Conservation (phyloP, 2,888 invertebrate genomes). For the Brachynemurus nebulosus region DNA sequence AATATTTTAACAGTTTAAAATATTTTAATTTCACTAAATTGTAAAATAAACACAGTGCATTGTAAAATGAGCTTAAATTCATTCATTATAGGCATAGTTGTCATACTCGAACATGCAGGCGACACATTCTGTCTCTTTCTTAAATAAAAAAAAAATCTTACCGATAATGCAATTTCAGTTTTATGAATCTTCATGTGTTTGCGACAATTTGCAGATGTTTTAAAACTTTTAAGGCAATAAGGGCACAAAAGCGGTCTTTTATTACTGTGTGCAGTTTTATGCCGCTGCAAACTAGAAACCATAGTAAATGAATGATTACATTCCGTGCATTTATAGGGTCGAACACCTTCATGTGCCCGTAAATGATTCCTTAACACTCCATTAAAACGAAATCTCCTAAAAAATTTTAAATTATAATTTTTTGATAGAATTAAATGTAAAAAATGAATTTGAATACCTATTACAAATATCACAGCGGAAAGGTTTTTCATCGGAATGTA, state of each 20-base stretch:
- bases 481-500: slow-evolving; percentile 28
- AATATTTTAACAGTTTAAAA: no score
- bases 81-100: no score
- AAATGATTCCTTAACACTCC: slow-evolving; percentile 26
- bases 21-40: no score
- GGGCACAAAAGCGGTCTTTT: slow-evolving; percentile 41
- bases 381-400: slow-evolving; percentile 23
- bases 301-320: slow-evolving; percentile 37
- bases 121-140: no score
- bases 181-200: slow-evolving; percentile 51
- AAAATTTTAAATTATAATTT: slow-evolving; percentile 11
- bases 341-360: slow-evolving; percentile 26
- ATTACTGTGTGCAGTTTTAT: slow-evolving; percentile 35
- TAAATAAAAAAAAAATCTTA: no score
- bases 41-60: no score
- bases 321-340: slow-evolving; percentile 26
- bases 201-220: slow-evolving; percentile 42
- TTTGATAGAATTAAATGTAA: not conserved
- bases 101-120: no score
- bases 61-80: no score
- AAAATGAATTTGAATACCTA: slow-evolving; percentile 18
- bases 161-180: slow-evolving; percentile 27
- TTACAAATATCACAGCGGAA: slow-evolving; percentile 26
- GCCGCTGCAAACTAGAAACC: slow-evolving; percentile 37
- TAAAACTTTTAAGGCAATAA: slow-evolving; percentile 44